These are phyloP conservation scores for Acipenser transmontanus DNA, from an alignment of 2,797 vertebrate genomes.

Conservation along the genomic window DNA sequence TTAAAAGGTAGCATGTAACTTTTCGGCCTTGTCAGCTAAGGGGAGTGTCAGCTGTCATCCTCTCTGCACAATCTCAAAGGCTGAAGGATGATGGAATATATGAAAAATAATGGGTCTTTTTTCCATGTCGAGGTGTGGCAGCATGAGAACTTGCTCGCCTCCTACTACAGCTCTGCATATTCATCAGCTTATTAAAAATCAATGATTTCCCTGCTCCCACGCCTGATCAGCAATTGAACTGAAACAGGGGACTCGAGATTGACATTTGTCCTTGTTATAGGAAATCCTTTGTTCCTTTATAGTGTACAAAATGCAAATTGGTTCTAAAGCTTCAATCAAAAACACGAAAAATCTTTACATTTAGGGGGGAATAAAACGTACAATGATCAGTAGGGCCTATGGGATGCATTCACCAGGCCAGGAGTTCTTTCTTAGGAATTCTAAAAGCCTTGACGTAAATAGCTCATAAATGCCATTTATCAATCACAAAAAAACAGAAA, in stretches of 20 bases:
- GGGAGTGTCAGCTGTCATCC: conserved; percentile 69
- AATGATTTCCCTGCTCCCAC: conserved; percentile 56
- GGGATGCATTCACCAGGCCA: conserved; percentile 20
- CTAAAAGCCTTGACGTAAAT: conserved; percentile 56
- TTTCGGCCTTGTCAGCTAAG: conserved; percentile 45
- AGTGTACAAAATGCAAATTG: conserved; percentile 14
- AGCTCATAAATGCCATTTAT: conserved; percentile 70
- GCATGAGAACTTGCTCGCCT: conserved; percentile 44
- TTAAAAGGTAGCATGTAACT: conserved; percentile 8
- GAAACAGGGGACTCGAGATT: conserved; percentile 45
- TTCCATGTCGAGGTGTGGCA: conserved; percentile 42
- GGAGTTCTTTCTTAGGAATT: conserved; percentile 7
- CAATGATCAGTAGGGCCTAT: conserved; percentile 19
- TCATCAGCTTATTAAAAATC: conserved; percentile 59
- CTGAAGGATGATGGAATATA: conserved; percentile 19
- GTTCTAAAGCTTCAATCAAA: conserved; percentile 2
- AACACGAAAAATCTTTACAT: conserved; percentile 15
- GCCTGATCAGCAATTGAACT: conserved; percentile 50
- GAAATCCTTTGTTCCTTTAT: conserved; percentile 31
- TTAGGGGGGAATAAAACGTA: conserved; percentile 16
- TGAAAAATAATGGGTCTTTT: conserved; percentile 16
- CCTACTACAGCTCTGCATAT: conserved; percentile 62
- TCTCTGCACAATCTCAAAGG: conserved; percentile 66
- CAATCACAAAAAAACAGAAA: conserved; percentile 40
- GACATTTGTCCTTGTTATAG: conserved; percentile 65